phyloP scores from a whole-genome alignment of 1,140 invertebrate species.

The Diploscapter pachys region DNA sequence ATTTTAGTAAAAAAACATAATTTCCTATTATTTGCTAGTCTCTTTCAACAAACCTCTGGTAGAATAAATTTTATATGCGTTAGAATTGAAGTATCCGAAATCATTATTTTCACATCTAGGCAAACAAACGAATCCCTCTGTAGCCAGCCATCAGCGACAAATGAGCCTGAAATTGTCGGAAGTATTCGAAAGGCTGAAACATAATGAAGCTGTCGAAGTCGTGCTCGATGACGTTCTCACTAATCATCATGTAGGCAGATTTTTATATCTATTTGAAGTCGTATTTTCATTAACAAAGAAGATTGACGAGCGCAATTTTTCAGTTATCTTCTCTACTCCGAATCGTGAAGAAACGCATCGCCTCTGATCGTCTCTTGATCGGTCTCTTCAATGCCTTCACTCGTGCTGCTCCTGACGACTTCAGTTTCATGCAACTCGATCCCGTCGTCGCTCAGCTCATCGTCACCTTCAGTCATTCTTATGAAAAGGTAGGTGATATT shows the following conservation, averaged over 20 bases:
- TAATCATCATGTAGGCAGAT: conserved; percentile 33
- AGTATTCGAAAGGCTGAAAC: conserved; percentile 41
- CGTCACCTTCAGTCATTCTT: conserved; percentile 42
- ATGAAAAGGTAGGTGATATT: conserved; percentile 37
- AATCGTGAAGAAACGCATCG: conserved; percentile 43
- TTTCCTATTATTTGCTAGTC: no score
- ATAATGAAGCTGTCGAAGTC: conserved; percentile 38
- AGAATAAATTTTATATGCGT: no score
- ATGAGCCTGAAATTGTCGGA: conserved; percentile 41
- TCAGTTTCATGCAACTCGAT: conserved; percentile 40
- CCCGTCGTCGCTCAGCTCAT: conserved; percentile 44
- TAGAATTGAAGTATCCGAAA: no score
- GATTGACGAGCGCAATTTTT: conserved; percentile 14
- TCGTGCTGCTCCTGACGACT: conserved; percentile 39
- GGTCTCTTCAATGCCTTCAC: conserved; percentile 43
- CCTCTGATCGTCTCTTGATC: conserved; percentile 37
- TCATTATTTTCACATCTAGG: no score
- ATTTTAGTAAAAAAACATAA: no score
- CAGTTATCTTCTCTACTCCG: conserved; percentile 39
- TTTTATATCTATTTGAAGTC: no score
- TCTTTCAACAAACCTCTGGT: no score
- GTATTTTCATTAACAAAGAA: neutral
- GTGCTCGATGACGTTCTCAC: conserved; percentile 38
- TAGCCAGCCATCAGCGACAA: conserved; percentile 41
- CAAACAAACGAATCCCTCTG: conserved; percentile 17